These are phyloP conservation scores for Acrocyrtus sp. DNA, from an alignment of 2,888 invertebrate species.

Conservation along the genomic window DNA sequence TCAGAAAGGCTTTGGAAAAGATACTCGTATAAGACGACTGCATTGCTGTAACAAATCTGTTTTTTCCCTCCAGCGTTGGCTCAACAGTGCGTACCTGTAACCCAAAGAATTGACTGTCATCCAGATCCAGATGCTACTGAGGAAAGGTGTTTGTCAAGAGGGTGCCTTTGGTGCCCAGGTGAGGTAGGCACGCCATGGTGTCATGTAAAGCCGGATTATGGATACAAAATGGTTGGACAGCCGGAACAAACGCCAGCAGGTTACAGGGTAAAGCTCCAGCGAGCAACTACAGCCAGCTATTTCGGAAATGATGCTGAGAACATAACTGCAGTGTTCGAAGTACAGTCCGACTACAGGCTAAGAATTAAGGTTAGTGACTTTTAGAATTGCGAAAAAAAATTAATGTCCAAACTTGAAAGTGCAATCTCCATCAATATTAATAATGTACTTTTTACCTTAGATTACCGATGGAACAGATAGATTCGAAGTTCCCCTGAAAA, in stretches of 20 bases:
- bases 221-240: conserved; percentile 48
- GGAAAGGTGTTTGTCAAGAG: conserved; percentile 71
- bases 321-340: conserved; percentile 48
- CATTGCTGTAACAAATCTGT: no score
- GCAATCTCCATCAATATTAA: not conserved
- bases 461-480: conserved; percentile 53
- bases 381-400: not conserved
- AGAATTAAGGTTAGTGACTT: conserved; percentile 51
- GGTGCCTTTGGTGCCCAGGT: conserved; percentile 75
- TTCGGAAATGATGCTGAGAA: conserved; percentile 52
- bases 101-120: conserved; percentile 71
- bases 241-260: conserved; percentile 38
- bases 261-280: conserved; percentile 42
- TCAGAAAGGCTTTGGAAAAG: no score
- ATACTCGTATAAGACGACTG: no score
- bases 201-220: conserved; percentile 27
- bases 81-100: conserved; percentile 51
- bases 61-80: conserved; percentile 32
- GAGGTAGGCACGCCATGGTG: conserved; percentile 43
- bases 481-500: conserved; percentile 58
- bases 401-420: not conserved
- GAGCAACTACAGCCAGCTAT: conserved; percentile 45
- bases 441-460: conserved; percentile 28
- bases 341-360: conserved; percentile 58
- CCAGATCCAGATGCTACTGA: conserved; percentile 71